Percentiles rank a stretch among this genome's conserved stretches.
Evolutionary conservation across 2,113 vertebrate genomes (phyloP).

Genomic region (Eonycteris spelaea): DNA sequence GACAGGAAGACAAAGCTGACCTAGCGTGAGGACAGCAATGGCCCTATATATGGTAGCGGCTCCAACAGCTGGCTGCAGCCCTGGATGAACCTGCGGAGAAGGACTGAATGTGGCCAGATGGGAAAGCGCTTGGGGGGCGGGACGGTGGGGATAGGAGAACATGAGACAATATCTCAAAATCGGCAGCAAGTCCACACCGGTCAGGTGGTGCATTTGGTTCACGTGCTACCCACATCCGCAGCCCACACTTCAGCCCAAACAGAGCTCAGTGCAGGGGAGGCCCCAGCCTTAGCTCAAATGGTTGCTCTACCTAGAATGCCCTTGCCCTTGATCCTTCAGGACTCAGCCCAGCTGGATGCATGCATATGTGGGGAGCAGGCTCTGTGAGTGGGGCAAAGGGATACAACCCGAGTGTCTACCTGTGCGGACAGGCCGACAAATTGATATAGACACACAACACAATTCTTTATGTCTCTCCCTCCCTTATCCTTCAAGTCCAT

Average conservation of each 20-base stretch:
- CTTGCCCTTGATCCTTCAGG: neutral
- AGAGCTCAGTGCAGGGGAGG: neutral
- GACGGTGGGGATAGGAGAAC: fast-evolving
- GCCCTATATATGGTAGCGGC: neutral
- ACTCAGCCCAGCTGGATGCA: neutral
- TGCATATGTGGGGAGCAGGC: neutral
- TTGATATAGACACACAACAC: fast-evolving
- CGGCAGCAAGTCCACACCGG: neutral
- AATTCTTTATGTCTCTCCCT: neutral
- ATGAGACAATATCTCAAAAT: neutral
- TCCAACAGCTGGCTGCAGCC: neutral
- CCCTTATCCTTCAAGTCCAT: neutral
- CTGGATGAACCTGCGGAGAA: neutral
- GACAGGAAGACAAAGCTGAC: neutral
- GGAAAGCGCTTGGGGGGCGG: neutral
- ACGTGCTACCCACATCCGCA: neutral
- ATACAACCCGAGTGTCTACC: neutral
- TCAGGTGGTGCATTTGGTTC: neutral
- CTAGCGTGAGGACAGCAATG: neutral
- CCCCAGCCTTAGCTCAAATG: neutral
- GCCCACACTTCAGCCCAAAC: neutral
- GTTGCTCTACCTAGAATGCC: neutral
- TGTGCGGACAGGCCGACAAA: neutral
- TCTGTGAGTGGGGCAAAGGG: neutral
- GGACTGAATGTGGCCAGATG: neutral